Base-by-base conservation (phyloP, 2,888 invertebrate species). In the Junonia oenone region DNA sequence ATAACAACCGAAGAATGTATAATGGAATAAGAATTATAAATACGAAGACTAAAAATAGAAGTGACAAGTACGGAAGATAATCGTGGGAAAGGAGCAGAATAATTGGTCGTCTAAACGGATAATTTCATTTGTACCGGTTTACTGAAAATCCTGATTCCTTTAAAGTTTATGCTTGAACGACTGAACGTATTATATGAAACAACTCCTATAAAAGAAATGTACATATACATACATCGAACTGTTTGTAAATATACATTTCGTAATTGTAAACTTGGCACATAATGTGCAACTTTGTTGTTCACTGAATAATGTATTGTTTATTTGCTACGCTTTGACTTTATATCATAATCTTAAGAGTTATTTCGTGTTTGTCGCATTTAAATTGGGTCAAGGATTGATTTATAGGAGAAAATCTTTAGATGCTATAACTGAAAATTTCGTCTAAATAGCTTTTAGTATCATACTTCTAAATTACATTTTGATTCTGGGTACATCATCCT, bases 221-320 rank as follows among this genome's bases (percentile, higher is more conserved):
- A n/a, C 2, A 48, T 11, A 47, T 47, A 31, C 22, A 47, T 47
- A 31, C 22, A 11, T 13, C 17, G 22, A 45, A 37, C 35, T 58
- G 59, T 59, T 59, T 65, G 59, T 67, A 70, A 73, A 69, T 68
- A 67, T 62, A 58, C 51, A 63, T 69, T 70, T 68, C 68, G 64
- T 68, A 66, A 65, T 61, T 66, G 65, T 66, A 66, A 70, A 71
- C 71, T 78, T 78, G 77, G 78, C 77, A 77, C 58, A 66, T 56
- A 45, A 58, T 59, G 57, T 62, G 56, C 58, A 58, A 48, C 57
- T 65, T 66, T 71, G 75, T 71, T 72, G 71, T 73, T 69, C 62
- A 69, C 68, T 61, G 64, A 57, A 69, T 63, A 54, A 62, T 61
- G 63, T 58, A 66, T 67, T 69, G 67, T 68, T 73, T 45, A 58